Evolutionary conservation across 2,888 invertebrate genomes (phyloP), one percentile per base, ranked within the genome.

Genomic region (Leucoma salicis): DNA sequence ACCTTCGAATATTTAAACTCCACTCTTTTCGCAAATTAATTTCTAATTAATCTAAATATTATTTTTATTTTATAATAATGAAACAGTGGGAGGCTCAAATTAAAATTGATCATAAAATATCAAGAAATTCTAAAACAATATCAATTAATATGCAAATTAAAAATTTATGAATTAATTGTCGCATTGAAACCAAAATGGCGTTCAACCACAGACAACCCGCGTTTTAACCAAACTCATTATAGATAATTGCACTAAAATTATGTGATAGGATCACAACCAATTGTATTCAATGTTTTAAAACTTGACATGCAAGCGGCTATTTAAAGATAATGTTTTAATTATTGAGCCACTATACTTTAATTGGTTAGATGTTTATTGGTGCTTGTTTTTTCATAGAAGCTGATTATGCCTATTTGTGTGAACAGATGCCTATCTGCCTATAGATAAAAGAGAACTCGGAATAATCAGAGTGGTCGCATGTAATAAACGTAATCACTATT

Each of bases 241-340:
- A 47, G 42, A 43, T 53, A 57, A 59, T 63, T 63, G 42, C 48
- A 42, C 46, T 41, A 48, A 57, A 63, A 63, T 61, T 61, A 60
- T 54, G 58, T 46, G 36, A 38, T 49, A 35, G 37, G 43, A 37
- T 45, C 40, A 29, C 45, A 39, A 34, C 61, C 58, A 58, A 57
- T 58, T 41, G 46, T 39, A 28, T 31, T 18, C 36, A 15, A 18
- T 28, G 27, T 28, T 39, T 39, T 28, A 38, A 43, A 36, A 41
- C 35, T 39, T 44, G 47, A 42, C 61, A 57, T 49, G 61, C 57
- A 57, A n/a, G 53, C 40, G 29, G 37, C 36, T 50, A 53, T 58
- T 57, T 45, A 43, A 28, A 43, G 25, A 35, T 27, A 61, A 57
- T 46, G 39, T 42, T 43, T 57, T 58, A 61, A 58, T 58, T 61